These are phyloP conservation scores for Labrus mixtus DNA, from an alignment of 2,113 vertebrate species.

Conservation along the genomic window DNA sequence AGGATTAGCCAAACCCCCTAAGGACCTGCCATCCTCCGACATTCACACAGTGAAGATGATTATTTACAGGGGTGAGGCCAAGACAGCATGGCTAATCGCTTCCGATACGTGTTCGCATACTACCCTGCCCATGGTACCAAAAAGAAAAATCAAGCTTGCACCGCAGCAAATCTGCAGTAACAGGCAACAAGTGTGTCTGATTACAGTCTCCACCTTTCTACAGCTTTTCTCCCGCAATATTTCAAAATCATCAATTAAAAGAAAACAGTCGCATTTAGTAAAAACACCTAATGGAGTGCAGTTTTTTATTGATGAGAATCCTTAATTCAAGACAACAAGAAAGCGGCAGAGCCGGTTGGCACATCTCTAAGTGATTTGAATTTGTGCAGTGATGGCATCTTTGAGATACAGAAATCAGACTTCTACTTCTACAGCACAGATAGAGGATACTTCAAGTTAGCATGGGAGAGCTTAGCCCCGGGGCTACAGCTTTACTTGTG, in stretches of 20 bases:
- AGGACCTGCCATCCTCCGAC: slow-evolving; percentile 3
- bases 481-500: slow-evolving; percentile 30
- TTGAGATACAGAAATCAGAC: slow-evolving; percentile 13
- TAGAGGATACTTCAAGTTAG: slow-evolving; percentile 29
- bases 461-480: slow-evolving; percentile 30
- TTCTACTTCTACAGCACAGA: slow-evolving; percentile 5
- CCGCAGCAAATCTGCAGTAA: slow-evolving; percentile 14
- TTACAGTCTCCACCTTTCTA: background rate
- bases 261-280: too few species aligned
- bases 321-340: too few species aligned
- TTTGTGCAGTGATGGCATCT: slow-evolving; percentile 10
- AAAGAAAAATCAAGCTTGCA: background rate
- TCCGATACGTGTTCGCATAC: slow-evolving; percentile 1
- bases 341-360: too few species aligned
- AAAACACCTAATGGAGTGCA: too few species aligned
- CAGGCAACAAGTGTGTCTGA: slow-evolving; percentile 11
- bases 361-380: background rate
- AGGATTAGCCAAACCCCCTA: slow-evolving; percentile 16
- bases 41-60: slow-evolving; percentile 19
- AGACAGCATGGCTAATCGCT: slow-evolving; percentile 40
- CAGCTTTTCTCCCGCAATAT: too few species aligned
- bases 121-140: background rate
- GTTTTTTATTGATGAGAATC: too few species aligned
- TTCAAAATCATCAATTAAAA: too few species aligned
- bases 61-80: slow-evolving; percentile 10